These are phyloP conservation scores for Bubo scandiacus DNA, from an alignment of 2,113 vertebrate genomes.

Conservation along the genomic window DNA sequence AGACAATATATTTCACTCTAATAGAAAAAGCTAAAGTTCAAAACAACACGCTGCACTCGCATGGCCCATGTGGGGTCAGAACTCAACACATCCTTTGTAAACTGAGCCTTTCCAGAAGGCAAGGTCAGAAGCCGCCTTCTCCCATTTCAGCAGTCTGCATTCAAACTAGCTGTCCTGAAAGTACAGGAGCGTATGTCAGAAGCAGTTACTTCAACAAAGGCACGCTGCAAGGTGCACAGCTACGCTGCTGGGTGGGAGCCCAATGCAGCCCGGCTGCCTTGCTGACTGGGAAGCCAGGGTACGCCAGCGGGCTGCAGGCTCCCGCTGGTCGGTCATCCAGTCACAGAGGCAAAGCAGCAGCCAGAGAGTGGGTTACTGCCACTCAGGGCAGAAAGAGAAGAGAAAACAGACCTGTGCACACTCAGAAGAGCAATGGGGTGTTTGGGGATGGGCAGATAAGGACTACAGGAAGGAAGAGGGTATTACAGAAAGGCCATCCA, in stretches of 20 bases:
- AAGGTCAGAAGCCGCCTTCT: neutral
- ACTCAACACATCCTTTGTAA: constrained; percentile 25
- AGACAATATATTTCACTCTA: constrained; percentile 8
- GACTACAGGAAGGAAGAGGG: neutral
- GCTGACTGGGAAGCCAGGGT: neutral
- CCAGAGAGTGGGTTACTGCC: neutral
- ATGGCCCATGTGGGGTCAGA: neutral
- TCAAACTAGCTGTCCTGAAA: neutral
- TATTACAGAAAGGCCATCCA: neutral
- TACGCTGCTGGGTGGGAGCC: neutral
- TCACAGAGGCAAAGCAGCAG: neutral
- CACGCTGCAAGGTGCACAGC: neutral
- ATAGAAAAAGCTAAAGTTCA: constrained; percentile 5
- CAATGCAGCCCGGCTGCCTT: rapidly evolving
- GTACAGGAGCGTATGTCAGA: neutral
- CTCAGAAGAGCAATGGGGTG: neutral
- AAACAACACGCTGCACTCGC: neutral
- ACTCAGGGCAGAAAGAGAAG: neutral
- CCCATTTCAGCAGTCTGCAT: neutral
- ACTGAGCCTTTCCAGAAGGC: constrained; percentile 10
- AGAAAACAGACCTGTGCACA: neutral
- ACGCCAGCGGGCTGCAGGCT: neutral
- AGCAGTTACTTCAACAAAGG: neutral
- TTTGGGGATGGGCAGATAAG: neutral
- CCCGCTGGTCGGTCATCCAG: rapidly evolving